Conservation (phyloP, 2,888 invertebrate genomes). For the Papilio demoleus region DNA sequence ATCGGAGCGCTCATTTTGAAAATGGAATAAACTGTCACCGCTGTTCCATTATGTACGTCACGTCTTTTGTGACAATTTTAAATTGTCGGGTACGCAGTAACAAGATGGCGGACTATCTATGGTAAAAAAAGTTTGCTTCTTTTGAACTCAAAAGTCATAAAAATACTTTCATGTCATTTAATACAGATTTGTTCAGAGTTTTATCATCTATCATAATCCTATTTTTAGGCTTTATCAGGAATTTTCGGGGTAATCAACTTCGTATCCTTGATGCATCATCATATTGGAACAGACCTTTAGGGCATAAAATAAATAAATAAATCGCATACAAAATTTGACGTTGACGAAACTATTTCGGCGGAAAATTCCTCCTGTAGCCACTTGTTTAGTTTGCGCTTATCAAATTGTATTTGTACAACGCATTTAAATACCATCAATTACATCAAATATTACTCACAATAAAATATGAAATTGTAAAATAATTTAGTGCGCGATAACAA, state of each 20-base stretch:
- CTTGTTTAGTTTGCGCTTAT: neutral
- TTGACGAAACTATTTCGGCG: too few relatives aligned
- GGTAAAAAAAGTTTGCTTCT: too few relatives aligned
- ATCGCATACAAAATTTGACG: too few relatives aligned
- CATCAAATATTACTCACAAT: conserved; percentile 36
- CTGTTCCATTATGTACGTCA: conserved; percentile 63
- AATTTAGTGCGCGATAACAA: conserved; percentile 54
- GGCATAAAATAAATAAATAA: too few relatives aligned
- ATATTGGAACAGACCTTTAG: too few relatives aligned
- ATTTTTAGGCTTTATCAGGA: too few relatives aligned
- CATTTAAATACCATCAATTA: conserved; percentile 50
- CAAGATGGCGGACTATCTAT: conserved; percentile 47
- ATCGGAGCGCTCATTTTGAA: conserved; percentile 60
- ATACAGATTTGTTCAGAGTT: too few relatives aligned
- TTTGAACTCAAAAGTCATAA: conserved; percentile 1
- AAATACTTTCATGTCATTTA: too few relatives aligned
- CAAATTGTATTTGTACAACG: neutral
- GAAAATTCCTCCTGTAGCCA: too few relatives aligned
- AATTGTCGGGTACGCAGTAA: conserved; percentile 46
- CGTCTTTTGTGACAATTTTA: conserved; percentile 50
- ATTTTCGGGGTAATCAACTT: too few relatives aligned
- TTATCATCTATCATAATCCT: too few relatives aligned
- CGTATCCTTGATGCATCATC: too few relatives aligned
- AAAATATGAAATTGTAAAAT: conserved; percentile 19
- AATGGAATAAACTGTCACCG: conserved; percentile 73